A percentile compares a stretch with the other conserved stretches of the same genome.
Conservation (phyloP, 2,888 invertebrate species). For the Lycocerus yunnanus region DNA sequence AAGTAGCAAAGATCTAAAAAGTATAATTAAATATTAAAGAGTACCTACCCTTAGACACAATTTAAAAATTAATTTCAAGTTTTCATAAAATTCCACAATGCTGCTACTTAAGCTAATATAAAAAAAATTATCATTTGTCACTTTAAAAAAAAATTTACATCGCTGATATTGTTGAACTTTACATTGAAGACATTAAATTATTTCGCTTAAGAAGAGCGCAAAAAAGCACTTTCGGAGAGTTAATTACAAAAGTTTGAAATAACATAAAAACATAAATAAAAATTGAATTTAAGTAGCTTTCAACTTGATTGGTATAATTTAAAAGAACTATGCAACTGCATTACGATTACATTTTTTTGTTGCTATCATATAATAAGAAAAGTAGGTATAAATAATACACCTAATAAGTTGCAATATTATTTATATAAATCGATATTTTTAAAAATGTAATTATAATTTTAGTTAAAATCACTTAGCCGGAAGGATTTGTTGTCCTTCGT, state of each 20-base stretch:
- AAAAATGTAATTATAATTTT: background rate
- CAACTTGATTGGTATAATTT: background rate
- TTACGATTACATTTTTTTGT: background rate
- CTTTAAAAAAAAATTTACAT: background rate
- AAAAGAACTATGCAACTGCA: background rate
- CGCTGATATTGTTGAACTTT: background rate
- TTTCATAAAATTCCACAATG: background rate
- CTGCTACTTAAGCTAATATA: background rate
- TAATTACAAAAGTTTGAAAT: background rate
- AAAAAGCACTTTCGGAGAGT: background rate
- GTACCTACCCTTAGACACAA: background rate
- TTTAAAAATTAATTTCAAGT: background rate
- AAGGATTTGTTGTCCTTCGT: background rate
- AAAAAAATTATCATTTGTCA: background rate
- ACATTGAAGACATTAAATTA: background rate
- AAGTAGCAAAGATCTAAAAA: too few relatives aligned
- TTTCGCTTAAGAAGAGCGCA: background rate
- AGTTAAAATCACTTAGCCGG: background rate
- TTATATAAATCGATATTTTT: background rate
- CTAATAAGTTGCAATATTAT: background rate
- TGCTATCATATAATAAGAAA: background rate
- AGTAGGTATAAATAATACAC: background rate
- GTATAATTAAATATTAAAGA: too few relatives aligned
- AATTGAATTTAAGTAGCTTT: background rate
- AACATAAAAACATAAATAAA: background rate